Evolutionary conservation across 2,113 vertebrate species (phyloP).

Genomic region (Athene cunicularia): DNA sequence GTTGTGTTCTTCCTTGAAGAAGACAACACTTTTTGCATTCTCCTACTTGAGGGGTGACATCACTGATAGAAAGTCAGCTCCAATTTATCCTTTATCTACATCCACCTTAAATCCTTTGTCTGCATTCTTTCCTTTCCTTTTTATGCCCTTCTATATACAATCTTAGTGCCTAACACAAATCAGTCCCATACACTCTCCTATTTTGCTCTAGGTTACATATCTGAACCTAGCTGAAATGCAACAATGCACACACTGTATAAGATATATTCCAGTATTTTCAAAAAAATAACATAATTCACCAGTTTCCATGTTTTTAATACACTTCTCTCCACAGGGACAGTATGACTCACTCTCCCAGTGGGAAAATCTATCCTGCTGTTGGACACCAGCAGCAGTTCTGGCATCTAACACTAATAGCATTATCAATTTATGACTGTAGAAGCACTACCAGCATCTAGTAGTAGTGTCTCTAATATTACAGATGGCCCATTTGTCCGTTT

Average conservation of each 20-base stretch:
- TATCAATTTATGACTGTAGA: constrained; percentile 59
- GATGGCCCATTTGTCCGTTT: constrained; percentile 6
- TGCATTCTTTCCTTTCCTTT: background rate
- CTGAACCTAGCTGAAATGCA: constrained; percentile 9
- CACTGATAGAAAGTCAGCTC: background rate
- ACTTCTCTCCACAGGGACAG: constrained; percentile 38
- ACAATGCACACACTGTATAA: background rate
- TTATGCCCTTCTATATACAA: background rate
- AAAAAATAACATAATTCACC: constrained; percentile 47
- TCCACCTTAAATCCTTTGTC: background rate
- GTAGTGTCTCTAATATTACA: constrained; percentile 23
- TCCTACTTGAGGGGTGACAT: background rate
- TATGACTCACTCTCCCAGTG: constrained; percentile 52
- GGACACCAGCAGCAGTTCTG: constrained; percentile 40
- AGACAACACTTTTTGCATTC: background rate
- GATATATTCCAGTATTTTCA: constrained; percentile 38
- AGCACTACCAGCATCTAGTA: constrained; percentile 40
- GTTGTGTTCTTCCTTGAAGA: background rate
- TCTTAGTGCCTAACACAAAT: background rate
- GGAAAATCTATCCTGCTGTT: constrained; percentile 50
- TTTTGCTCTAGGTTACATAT: background rate
- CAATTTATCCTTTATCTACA: background rate
- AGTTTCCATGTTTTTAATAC: constrained; percentile 47
- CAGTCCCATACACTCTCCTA: background rate
- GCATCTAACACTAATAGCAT: constrained; percentile 51